Percentiles rank a stretch among this genome's conserved stretches.
Evolutionary conservation across 2,113 vertebrate species (phyloP).

Genomic region (Barnardius zonarius): DNA sequence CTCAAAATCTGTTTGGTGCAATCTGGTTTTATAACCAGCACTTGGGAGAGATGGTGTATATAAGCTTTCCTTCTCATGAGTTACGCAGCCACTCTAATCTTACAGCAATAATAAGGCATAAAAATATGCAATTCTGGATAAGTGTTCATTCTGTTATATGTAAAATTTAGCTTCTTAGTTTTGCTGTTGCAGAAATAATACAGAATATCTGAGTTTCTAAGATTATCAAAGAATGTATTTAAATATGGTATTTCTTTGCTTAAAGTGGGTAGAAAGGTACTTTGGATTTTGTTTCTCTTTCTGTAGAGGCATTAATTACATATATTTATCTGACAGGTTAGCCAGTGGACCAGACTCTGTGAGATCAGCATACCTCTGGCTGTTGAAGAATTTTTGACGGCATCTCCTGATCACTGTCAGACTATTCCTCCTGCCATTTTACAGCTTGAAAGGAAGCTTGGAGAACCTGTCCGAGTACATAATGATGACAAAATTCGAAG

Average conservation of each 20-base stretch:
- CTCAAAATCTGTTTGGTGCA: neutral
- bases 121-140: neutral
- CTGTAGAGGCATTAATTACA: neutral
- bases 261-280: neutral
- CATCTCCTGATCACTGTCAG: slow-evolving; percentile 43
- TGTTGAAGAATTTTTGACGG: slow-evolving; percentile 81
- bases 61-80: neutral
- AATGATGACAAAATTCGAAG: slow-evolving; percentile 96
- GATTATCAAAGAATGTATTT: neutral
- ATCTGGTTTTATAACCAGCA: neutral
- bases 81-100: neutral
- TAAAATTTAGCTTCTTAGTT: neutral
- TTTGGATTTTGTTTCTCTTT: neutral
- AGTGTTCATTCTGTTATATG: neutral
- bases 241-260: neutral
- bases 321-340: slow-evolving; percentile 79
- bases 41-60: neutral
- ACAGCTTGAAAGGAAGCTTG: slow-evolving; percentile 84
- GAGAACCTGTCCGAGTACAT: slow-evolving; percentile 91
- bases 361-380: slow-evolving; percentile 90
- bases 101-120: neutral
- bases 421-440: slow-evolving; percentile 82
- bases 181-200: neutral
- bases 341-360: slow-evolving; percentile 95
- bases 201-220: neutral